A percentile compares a stretch with the other conserved stretches of the same genome.
These are phyloP conservation scores for Antitype chi DNA, from an alignment of 2,888 invertebrate genomes.

Conservation along the genomic window DNA sequence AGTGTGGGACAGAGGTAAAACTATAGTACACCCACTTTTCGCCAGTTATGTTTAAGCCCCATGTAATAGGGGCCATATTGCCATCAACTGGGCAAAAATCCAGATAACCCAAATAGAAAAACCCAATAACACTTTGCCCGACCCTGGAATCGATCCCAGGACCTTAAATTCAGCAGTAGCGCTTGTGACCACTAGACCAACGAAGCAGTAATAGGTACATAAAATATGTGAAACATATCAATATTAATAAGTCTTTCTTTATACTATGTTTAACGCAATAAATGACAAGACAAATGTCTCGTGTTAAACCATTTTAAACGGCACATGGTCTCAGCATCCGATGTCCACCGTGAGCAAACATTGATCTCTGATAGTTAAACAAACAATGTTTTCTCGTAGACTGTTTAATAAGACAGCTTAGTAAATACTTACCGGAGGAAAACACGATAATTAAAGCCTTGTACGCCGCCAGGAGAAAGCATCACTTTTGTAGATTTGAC, in stretches of 20 bases:
- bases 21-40: too few species aligned
- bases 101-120: too few species aligned
- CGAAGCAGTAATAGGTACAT: background rate
- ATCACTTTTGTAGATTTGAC: conserved; percentile 7
- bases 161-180: too few species aligned
- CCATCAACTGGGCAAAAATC: too few species aligned
- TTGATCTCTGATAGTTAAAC: conserved; percentile 41
- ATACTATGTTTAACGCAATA: background rate
- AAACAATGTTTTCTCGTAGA: conserved; percentile 50
- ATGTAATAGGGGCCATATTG: too few species aligned
- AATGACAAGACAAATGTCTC: conserved; percentile 3
- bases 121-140: too few species aligned
- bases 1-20: too few species aligned
- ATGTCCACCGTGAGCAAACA: conserved; percentile 31
- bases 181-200: too few species aligned
- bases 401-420: conserved; percentile 57
- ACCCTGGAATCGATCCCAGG: too few species aligned
- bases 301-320: conserved; percentile 29
- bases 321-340: background rate
- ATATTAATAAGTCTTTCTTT: background rate
- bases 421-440: conserved; percentile 48
- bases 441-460: conserved; percentile 55
- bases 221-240: background rate
- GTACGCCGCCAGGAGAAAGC: conserved; percentile 50
- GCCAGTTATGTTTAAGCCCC: too few species aligned